Percentiles rank a stretch among this genome's conserved stretches.
phyloP scores from a whole-genome alignment of 2,888 invertebrate species.

The Apantesis nais region DNA sequence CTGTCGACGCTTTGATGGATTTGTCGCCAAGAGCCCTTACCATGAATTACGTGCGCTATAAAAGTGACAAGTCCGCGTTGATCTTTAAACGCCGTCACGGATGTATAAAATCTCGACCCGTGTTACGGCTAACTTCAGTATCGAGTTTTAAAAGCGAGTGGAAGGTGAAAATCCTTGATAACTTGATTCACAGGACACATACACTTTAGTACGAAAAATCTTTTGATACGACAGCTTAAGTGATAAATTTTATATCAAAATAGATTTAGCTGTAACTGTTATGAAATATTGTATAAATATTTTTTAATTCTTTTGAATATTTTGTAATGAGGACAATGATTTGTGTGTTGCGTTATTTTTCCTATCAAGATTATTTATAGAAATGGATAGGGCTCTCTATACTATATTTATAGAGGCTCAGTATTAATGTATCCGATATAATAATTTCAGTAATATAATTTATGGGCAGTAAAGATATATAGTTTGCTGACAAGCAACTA shows the following conservation, averaged over 20 bases:
- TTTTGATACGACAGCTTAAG: conserved; percentile 20
- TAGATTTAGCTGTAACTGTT: neutral
- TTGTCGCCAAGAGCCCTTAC: conserved; percentile 80
- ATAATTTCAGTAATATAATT: conserved; percentile 64
- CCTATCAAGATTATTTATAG: conserved; percentile 30
- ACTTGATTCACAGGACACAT: conserved; percentile 25
- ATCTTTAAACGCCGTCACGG: conserved; percentile 55
- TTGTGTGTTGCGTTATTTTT: conserved; percentile 22
- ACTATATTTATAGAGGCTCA: conserved; percentile 43
- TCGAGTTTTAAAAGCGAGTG: conserved; percentile 46
- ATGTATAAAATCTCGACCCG: conserved; percentile 48
- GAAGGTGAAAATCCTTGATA: conserved; percentile 43
- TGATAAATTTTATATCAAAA: conserved; percentile 22
- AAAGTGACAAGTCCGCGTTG: conserved; percentile 61
- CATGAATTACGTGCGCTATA: conserved; percentile 67
- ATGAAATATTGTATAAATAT: neutral
- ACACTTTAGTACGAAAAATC: conserved; percentile 18
- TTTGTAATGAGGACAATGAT: conserved; percentile 11
- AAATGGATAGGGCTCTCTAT: conserved; percentile 24
- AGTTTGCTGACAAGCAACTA: conserved; percentile 70
- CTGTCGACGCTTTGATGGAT: conserved; percentile 83
- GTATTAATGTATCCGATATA: conserved; percentile 61
- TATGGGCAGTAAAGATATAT: conserved; percentile 63
- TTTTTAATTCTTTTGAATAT: conserved; percentile 3
- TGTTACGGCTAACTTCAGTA: conserved; percentile 35